Conservation (phyloP, 2,888 invertebrate genomes). For the Sphaeridia pumilis region DNA sequence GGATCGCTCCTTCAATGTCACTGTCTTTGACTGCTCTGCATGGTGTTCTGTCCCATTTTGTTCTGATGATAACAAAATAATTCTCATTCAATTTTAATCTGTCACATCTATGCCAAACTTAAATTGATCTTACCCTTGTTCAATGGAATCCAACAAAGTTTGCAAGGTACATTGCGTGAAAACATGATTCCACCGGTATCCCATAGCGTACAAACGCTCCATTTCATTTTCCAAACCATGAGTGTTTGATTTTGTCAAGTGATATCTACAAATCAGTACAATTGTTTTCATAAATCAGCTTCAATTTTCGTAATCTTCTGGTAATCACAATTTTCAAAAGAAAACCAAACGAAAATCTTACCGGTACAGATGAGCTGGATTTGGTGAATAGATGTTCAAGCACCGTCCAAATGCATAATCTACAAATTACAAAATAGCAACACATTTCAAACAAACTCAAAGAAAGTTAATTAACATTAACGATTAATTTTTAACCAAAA, state of each 20-base stretch:
- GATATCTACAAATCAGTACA: conserved; percentile 50
- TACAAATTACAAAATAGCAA: too few species aligned
- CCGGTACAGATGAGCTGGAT: conserved; percentile 53
- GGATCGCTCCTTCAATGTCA: conserved; percentile 46
- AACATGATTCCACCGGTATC: conserved; percentile 69
- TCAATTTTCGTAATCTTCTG: too few species aligned
- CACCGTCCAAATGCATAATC: conserved; percentile 83
- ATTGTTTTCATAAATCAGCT: too few species aligned
- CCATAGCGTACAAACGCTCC: conserved; percentile 55
- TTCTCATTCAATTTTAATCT: too few species aligned
- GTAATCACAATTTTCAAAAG: conserved; percentile 21
- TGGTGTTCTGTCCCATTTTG: conserved; percentile 42
- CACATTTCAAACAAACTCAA: too few species aligned
- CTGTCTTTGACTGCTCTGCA: conserved; percentile 40
- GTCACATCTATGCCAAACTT: too few species aligned
- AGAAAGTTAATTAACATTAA: too few species aligned
- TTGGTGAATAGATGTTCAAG: conserved; percentile 55
- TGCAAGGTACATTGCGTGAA: conserved; percentile 78
- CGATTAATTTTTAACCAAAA: too few species aligned
- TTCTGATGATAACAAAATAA: too few species aligned
- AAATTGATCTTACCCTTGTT: conserved; percentile 50
- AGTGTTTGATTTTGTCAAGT: conserved; percentile 54
- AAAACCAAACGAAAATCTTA: too few species aligned
- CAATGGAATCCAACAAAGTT: conserved; percentile 56
- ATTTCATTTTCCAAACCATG: conserved; percentile 58